These are phyloP conservation scores for Notolepis coatsorum DNA, from an alignment of 2,797 vertebrate genomes.

Conservation along the genomic window DNA sequence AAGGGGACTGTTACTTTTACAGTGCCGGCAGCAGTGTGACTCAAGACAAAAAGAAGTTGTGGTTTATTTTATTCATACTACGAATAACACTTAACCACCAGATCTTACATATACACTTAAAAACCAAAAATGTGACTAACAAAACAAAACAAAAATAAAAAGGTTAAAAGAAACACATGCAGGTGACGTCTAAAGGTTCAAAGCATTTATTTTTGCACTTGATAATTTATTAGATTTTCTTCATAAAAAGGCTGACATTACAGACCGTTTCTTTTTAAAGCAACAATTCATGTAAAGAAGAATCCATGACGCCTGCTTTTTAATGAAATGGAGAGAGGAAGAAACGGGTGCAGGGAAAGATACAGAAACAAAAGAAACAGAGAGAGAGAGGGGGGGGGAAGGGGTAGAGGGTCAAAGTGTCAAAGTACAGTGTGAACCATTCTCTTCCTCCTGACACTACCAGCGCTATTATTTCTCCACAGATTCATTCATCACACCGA, in stretches of 20 bases:
- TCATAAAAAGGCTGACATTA: slow-evolving; percentile 83
- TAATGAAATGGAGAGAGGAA: slow-evolving; percentile 61
- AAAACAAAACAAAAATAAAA: too few species aligned
- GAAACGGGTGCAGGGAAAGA: slow-evolving; percentile 53
- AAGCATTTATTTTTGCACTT: slow-evolving; percentile 82
- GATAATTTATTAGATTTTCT: slow-evolving; percentile 85
- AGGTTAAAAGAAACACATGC: slow-evolving; percentile 79
- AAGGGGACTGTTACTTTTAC: slow-evolving; percentile 41
- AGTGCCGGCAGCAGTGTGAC: slow-evolving; percentile 40
- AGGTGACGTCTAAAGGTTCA: slow-evolving; percentile 80
- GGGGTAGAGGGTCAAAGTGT: slow-evolving; percentile 33
- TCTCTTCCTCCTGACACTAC: slow-evolving; percentile 34
- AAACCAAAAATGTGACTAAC: slow-evolving; percentile 51
- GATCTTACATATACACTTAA: slow-evolving; percentile 42
- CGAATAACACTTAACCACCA: slow-evolving; percentile 43
- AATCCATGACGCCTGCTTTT: slow-evolving; percentile 64
- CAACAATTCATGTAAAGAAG: slow-evolving; percentile 61
- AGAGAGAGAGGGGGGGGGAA: slow-evolving; percentile 25
- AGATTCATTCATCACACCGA: slow-evolving; percentile 55
- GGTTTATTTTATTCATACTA: slow-evolving; percentile 45
- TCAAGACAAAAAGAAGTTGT: slow-evolving; percentile 24
- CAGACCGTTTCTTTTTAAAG: slow-evolving; percentile 73
- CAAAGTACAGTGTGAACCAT: slow-evolving; percentile 57
- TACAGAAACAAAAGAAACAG: slow-evolving; percentile 55
- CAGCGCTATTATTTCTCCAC: slow-evolving; percentile 42